Conservation (phyloP, 2,113 vertebrate species). For the Montifringilla adamsi region DNA sequence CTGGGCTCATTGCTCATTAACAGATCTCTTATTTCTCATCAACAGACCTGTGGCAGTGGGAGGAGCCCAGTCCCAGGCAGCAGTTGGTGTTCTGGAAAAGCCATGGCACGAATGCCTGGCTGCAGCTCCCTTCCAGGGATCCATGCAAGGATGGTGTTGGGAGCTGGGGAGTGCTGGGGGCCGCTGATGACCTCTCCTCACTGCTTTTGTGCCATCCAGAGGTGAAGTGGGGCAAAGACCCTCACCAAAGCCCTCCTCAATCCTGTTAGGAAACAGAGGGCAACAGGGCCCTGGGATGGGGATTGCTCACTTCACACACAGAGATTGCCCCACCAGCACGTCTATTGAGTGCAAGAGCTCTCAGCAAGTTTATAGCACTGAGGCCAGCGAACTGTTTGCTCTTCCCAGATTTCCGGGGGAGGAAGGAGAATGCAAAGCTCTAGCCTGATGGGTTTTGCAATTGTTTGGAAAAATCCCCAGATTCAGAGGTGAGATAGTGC, state of each 20-base stretch:
- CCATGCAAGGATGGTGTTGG: rapidly evolving
- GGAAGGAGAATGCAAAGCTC: background rate
- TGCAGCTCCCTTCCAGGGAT: background rate
- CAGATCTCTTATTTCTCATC: background rate
- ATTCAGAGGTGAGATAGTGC: background rate
- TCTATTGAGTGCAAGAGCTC: background rate
- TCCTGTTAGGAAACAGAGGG: background rate
- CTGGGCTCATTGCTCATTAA: background rate
- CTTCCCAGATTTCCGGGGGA: background rate
- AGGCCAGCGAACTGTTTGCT: background rate
- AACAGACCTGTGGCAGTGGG: background rate
- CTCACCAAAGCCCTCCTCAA: rapidly evolving
- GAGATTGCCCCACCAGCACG: background rate
- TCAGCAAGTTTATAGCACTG: background rate
- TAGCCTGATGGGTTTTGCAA: background rate
- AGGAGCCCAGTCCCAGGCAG: background rate
- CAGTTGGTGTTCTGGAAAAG: background rate
- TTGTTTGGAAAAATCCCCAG: conserved; percentile 29
- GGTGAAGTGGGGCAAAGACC: background rate
- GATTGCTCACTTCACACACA: background rate
- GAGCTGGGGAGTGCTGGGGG: rapidly evolving
- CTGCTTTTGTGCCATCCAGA: background rate
- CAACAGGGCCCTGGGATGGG: background rate
- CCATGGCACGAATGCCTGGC: rapidly evolving
- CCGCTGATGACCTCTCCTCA: background rate